Base-by-base conservation (phyloP, 2,113 vertebrate species). In the Geococcyx californianus region DNA sequence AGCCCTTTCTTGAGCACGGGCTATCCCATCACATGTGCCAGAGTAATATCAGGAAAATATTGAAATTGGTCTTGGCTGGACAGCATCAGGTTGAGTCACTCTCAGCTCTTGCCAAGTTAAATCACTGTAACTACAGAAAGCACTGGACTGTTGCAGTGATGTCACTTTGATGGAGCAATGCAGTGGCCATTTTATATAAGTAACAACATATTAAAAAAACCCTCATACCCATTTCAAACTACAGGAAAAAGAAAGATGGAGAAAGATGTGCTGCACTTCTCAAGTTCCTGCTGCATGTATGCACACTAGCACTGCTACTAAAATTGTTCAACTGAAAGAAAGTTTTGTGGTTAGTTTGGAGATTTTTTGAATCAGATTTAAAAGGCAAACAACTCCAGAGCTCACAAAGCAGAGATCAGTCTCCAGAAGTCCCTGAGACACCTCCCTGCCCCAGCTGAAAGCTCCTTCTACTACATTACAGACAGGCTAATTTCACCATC, bases 41-140 rank as follows among this genome's bases (percentile, higher is more conserved):
- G 33, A 59, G 47, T 25, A 91, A 79, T 60, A 49, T 85, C 51
- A 88, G 68, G 64, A 93, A 95, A 90, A 90, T 31, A 94, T 0
- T 77, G 79, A 89, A 93, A 93, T 21, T 78, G 76, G 52, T 60
- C 58, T 93, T 92, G 80, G 90, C 92, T 95, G 75, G 28, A 81
- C 16, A 25, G 56, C 72, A 77, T 56, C 16, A 59, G 69, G 56
- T 68, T 97, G 83, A 96, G 79, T 93, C 90, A 93, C 3, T 3
- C 64, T 84, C 64, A 72, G 59, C 64, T 84, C 55, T 54, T 56
- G 94, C 94, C 94, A 94, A 94, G 72, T 70, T 67, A 90, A 84
- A 90, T 38, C 49, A 59, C 44, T 70, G 12, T 44, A 86, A 78
- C 76, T 58, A 77, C 1, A 7, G 79, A 95, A 89, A 95, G 66